Evolutionary conservation across 2,888 invertebrate species (phyloP), one percentile per base, ranked within the genome.

Genomic region (Epiperipatus broadwayi): DNA sequence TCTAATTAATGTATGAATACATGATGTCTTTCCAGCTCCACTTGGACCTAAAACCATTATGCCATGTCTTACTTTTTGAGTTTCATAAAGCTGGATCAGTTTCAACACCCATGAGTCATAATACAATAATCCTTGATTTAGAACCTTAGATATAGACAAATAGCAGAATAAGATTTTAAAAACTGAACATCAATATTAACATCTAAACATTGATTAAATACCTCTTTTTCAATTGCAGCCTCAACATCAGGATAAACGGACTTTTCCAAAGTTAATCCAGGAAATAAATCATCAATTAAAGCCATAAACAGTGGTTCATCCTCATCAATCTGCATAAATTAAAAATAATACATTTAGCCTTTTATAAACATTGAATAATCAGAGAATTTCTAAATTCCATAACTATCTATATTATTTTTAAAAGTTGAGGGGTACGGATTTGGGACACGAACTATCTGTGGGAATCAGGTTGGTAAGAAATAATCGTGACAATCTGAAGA

Each of bases 221-320:
- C 78, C 62, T 89, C 80, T 46, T 73, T 71, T 43, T 71, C 71
- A 42, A 93, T 85, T 1, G 87, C 83, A 5, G 75, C 72, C 59
- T 91, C 89, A 37, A 93, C 64, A 47, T 85, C 80, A 0, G 75
- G 75, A 55, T 93, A 89, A 18, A 71, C 69, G 7, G 89, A 87
- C 61, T 89, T 89, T 59, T 91, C 91, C 37, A 91, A 66, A 1
- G 73, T 71, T 64, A 91, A 85, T 59, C 87, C 91, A 1, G 93
- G 93, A 61, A 93, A 93, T 50, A 93, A 64, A 64, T 93, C 93
- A 21, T 87, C 78, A 18, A 93, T 87, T 29, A 93, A 64, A 0
- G 91, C 91, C 61, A 89, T 81, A 56, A 93, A 93, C n/a, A 93
- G 67, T 0, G 93, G 91, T 54, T 93, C 93, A 56, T 93, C 93